phyloP scores from a whole-genome alignment of 35 echinoderm and acorn worm species.

The Heliocidaris tuberculata region DNA sequence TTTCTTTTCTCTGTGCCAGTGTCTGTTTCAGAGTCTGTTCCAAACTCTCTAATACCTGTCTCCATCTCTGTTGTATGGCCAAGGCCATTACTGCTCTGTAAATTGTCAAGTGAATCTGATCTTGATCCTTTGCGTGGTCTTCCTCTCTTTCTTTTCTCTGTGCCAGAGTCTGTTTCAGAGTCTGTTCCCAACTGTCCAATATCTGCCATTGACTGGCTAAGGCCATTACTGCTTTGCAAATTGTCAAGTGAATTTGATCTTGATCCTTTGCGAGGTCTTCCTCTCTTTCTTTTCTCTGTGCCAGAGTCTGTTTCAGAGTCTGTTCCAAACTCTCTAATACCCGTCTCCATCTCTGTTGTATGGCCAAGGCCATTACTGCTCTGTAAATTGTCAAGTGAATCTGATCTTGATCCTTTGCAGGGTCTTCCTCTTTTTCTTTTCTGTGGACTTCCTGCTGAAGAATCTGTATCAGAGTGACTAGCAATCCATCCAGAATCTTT shows the following conservation, averaged over 20 bases:
- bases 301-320: neutral
- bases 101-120: neutral
- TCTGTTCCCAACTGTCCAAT: neutral
- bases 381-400: too few relatives aligned
- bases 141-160: neutral
- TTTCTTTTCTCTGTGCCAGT: too few relatives aligned
- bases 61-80: too few relatives aligned
- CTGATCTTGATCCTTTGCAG: too few relatives aligned
- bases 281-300: neutral
- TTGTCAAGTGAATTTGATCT: neutral
- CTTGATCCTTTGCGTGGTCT: neutral
- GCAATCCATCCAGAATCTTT: too few relatives aligned
- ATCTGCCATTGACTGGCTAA: neutral
- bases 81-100: neutral
- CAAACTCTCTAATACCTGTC: too few relatives aligned
- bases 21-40: too few relatives aligned
- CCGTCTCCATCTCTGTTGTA: neutral
- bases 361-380: too few relatives aligned
- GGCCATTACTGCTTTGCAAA: neutral
- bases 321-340: neutral
- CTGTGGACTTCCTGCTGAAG: too few relatives aligned
- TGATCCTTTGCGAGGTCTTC: neutral
- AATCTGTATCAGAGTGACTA: too few relatives aligned
- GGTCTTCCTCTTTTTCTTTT: too few relatives aligned
- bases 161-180: neutral